These are phyloP conservation scores for Nemotelus pantherinus DNA, from an alignment of 2,888 invertebrate genomes.

Conservation along the genomic window DNA sequence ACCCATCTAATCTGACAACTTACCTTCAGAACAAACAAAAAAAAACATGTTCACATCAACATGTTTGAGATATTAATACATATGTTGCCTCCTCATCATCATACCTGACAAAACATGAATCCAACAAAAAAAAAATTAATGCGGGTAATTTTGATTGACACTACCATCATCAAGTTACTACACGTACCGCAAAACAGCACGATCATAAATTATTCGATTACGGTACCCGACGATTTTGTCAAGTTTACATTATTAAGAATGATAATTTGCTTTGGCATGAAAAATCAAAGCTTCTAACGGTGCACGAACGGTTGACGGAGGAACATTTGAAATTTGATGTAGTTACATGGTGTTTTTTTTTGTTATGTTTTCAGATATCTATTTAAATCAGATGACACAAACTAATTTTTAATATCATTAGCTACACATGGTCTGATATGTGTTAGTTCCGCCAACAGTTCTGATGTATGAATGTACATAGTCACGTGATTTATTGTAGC, in stretches of 20 bases:
- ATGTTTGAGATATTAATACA: background rate
- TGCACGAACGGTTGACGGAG: background rate
- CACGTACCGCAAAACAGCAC: background rate
- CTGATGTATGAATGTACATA: background rate
- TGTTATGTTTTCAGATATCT: background rate
- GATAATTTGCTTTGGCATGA: slow-evolving; percentile 4
- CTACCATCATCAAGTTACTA: slow-evolving; percentile 4
- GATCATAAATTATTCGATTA: slow-evolving; percentile 27
- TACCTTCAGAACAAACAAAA: background rate
- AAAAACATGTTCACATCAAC: background rate
- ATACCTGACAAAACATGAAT: background rate
- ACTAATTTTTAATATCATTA: slow-evolving; percentile 12
- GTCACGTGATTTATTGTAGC: background rate
- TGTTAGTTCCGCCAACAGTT: slow-evolving; percentile 32
- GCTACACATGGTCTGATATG: slow-evolving; percentile 20
- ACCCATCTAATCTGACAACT: background rate
- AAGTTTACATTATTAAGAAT: slow-evolving; percentile 31
- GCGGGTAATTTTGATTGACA: slow-evolving; percentile 29
- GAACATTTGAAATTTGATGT: background rate
- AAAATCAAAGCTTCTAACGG: slow-evolving; percentile 19
- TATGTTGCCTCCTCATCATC: background rate
- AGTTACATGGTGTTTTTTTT: background rate
- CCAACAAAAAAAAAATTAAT: slow-evolving; percentile 10
- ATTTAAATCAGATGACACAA: slow-evolving; percentile 17
- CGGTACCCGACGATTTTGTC: slow-evolving; percentile 40